Evolutionary conservation across 1,140 invertebrate species (phyloP).

Genomic region (Drosophila sucinea): DNA sequence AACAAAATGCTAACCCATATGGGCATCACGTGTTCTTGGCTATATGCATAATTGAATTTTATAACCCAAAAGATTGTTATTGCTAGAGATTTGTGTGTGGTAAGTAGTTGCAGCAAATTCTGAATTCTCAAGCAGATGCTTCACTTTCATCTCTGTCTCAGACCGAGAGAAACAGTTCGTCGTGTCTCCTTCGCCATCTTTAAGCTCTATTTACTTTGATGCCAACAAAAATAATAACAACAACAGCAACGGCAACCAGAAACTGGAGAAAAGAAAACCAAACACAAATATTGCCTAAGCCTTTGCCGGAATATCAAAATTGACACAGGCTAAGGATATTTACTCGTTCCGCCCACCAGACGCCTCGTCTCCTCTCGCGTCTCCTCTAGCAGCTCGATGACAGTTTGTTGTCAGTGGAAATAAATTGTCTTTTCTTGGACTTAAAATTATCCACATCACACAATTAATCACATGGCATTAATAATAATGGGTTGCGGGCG

Average conservation of each 20-base stretch:
- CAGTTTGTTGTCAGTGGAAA: constrained; percentile 64
- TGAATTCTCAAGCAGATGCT: constrained; percentile 37
- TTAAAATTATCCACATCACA: constrained; percentile 50
- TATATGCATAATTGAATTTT: constrained; percentile 76
- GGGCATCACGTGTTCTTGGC: constrained; percentile 38
- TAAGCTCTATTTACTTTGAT: constrained; percentile 54
- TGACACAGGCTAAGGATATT: constrained; percentile 33
- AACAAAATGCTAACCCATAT: constrained; percentile 46
- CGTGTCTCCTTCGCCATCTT: not conserved
- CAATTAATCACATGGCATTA: constrained; percentile 61
- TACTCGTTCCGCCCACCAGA: not conserved
- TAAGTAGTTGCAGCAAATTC: constrained; percentile 33
- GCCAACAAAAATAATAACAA: constrained; percentile 11
- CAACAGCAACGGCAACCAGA: not conserved
- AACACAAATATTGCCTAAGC: constrained; percentile 48
- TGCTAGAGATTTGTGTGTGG: constrained; percentile 61
- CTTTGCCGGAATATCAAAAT: constrained; percentile 51
- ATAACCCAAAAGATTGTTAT: constrained; percentile 69
- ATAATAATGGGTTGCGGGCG: constrained; percentile 26
- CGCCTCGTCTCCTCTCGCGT: not conserved
- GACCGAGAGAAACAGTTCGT: not conserved
- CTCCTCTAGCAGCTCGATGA: constrained; percentile 63
- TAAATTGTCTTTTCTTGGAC: constrained; percentile 47
- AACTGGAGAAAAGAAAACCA: constrained; percentile 11
- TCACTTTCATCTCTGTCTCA: constrained; percentile 14